Percentiles rank a stretch among this genome's conserved stretches.
Conservation (phyloP, 2,888 invertebrate genomes). For the Cerceris ruficornis region DNA sequence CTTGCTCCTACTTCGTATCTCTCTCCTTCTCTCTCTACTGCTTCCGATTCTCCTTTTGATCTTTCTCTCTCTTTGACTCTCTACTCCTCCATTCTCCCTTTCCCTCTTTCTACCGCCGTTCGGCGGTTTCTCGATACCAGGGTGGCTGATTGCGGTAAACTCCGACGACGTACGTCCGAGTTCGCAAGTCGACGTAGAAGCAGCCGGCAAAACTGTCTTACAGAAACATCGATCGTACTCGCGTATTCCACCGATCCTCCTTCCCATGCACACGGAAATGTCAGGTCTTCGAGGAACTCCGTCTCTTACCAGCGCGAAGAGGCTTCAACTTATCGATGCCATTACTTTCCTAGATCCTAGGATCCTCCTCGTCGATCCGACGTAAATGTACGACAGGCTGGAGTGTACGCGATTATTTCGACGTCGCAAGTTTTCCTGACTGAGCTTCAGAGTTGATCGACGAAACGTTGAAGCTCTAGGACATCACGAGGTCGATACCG, state of each 20-base stretch:
- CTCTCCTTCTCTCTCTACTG: slow-evolving; percentile 3
- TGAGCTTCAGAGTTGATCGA: too few species aligned
- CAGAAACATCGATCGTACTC: neutral
- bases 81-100: slow-evolving; percentile 4
- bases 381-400: neutral
- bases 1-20: slow-evolving; percentile 18
- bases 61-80: neutral
- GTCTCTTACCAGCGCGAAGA: too few species aligned
- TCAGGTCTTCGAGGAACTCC: too few species aligned
- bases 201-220: neutral
- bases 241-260: neutral
- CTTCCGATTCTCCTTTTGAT: slow-evolving; percentile 14
- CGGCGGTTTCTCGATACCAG: slow-evolving; percentile 2
- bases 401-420: neutral
- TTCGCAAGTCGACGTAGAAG: slow-evolving; percentile 4
- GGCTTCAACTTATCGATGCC: too few species aligned
- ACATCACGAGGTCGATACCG: neutral
- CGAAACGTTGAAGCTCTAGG: neutral
- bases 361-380: neutral
- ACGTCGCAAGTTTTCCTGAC: neutral
- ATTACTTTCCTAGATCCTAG: neutral
- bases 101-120: slow-evolving; percentile 9
- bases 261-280: too few species aligned
- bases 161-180: slow-evolving; percentile 8
- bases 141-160: slow-evolving; percentile 43